phyloP scores from a whole-genome alignment of 2,888 invertebrate species.

The Imbricaverruca yamaguchii region DNA sequence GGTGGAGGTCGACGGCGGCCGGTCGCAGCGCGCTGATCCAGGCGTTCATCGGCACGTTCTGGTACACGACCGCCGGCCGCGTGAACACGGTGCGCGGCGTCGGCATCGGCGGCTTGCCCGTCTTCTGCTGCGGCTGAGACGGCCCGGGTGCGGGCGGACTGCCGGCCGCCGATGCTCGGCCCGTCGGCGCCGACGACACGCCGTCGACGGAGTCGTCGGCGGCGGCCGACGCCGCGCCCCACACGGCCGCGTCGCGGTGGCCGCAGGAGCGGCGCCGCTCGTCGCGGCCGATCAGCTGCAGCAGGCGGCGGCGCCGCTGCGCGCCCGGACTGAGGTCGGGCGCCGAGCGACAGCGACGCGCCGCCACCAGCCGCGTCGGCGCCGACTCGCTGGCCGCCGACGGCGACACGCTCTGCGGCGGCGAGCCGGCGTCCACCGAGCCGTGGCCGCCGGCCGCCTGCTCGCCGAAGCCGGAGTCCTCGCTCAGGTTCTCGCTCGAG shows the following conservation, averaged over 20 bases:
- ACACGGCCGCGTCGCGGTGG: background rate
- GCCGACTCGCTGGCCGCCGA: background rate
- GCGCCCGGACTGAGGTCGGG: conserved; percentile 30
- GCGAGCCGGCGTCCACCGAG: conserved; percentile 12
- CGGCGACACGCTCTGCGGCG: conserved; percentile 15
- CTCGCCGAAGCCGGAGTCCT: conserved; percentile 70
- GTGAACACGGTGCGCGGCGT: background rate
- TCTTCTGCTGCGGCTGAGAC: background rate
- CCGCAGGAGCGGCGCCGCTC: background rate
- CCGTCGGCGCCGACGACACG: background rate
- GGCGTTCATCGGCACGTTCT: conserved; percentile 11
- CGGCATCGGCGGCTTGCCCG: background rate
- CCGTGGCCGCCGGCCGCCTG: background rate
- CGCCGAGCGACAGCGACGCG: conserved; percentile 25
- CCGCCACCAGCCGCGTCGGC: conserved; percentile 31
- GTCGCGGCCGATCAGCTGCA: conserved; percentile 28
- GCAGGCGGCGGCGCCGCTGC: conserved; percentile 25
- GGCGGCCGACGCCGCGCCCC: background rate
- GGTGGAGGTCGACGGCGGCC: background rate
- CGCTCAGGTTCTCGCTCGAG: conserved; percentile 68
- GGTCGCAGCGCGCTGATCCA: background rate
- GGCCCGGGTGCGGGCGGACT: background rate
- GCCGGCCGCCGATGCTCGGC: background rate
- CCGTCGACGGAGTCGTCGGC: background rate
- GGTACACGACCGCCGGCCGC: background rate